Percentiles rank a stretch among this genome's conserved stretches.
Evolutionary conservation across 2,797 vertebrate genomes (phyloP).

Genomic region (Adelosebastes latens): DNA sequence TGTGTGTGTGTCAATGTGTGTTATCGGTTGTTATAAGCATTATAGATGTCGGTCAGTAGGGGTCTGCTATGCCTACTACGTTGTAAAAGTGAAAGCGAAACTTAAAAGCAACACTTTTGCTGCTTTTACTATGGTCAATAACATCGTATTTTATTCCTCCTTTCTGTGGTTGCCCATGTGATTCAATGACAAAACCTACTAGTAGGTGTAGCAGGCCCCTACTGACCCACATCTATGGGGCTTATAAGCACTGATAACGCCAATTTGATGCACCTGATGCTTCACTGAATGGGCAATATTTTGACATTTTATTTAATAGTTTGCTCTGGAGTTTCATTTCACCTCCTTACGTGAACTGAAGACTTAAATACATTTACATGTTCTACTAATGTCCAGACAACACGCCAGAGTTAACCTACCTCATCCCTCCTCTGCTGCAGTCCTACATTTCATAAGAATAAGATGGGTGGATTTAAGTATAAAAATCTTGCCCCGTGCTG

Average conservation of each 20-base stretch:
- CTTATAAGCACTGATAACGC: too few relatives aligned
- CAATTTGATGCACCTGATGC: fast-evolving
- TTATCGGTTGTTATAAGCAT: too few relatives aligned
- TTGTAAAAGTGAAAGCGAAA: too few relatives aligned
- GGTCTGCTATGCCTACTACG: too few relatives aligned
- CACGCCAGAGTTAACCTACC: neutral
- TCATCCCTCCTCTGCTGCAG: neutral
- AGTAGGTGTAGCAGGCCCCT: too few relatives aligned
- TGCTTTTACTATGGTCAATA: too few relatives aligned
- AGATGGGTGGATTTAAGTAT: neutral
- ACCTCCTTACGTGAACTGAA: neutral
- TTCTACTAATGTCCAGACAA: neutral
- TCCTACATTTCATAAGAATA: neutral
- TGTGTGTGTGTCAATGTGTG: too few relatives aligned
- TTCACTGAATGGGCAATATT: neutral
- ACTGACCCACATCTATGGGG: neutral
- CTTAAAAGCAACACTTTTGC: too few relatives aligned
- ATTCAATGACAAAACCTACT: too few relatives aligned
- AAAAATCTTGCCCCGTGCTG: neutral
- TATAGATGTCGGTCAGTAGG: too few relatives aligned
- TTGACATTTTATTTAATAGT: neutral
- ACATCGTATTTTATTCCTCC: too few relatives aligned
- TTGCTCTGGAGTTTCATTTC: neutral
- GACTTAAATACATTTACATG: neutral
- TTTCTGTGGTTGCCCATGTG: too few relatives aligned